Base-by-base conservation (phyloP, 2,797 vertebrate genomes). In the Oophaga sylvatica region DNA sequence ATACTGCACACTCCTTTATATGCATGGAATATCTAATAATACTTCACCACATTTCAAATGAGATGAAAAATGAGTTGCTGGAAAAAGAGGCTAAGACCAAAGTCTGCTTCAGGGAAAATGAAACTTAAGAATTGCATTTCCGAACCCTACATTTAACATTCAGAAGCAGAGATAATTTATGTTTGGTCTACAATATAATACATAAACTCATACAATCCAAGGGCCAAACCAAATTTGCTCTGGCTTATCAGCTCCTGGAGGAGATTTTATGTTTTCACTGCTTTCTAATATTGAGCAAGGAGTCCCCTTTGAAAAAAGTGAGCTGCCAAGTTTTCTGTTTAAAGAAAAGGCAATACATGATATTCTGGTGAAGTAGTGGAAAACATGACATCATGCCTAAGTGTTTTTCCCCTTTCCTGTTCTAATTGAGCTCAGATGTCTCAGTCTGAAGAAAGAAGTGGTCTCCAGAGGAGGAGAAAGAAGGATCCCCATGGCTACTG, bases 361-460 rank as follows among this genome's bases (percentile, higher is more conserved):
- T 93, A 93, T 93, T 91, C 84, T 88, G 67, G 1, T 95, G 93
- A 95, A 93, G 92, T 91, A 93, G 88, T 95, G 94, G 95, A 95
- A 95, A 94, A 63, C 81, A 63, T 95, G 93, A 94, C 93, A 92
- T 94, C 92, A 93, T 91, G 29, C 83, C 92, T 93, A 91, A 92
- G 92, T 68, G 78, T 85, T 91, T 91, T 90, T 77, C 82, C 90
- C 86, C 67, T 90, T 92, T 91, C 76, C 90, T 90, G 88, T 92
- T 86, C 90, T 93, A 95, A 92, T 92, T 92, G 89, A 63, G 45
- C 56, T 10, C 88, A 91, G 85, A 90, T 93, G 93, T 92, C 90
- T 62, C 91, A 90, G 93, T 92, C 60, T 90, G 90, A 86, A 90
- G 92, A 93, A 92, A 81, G 90, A 89, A 93, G 90, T 90, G 76